Evolutionary conservation across 2,888 invertebrate genomes (phyloP), one percentile per base, ranked within the genome.

Genomic region (Gibbula magus): DNA sequence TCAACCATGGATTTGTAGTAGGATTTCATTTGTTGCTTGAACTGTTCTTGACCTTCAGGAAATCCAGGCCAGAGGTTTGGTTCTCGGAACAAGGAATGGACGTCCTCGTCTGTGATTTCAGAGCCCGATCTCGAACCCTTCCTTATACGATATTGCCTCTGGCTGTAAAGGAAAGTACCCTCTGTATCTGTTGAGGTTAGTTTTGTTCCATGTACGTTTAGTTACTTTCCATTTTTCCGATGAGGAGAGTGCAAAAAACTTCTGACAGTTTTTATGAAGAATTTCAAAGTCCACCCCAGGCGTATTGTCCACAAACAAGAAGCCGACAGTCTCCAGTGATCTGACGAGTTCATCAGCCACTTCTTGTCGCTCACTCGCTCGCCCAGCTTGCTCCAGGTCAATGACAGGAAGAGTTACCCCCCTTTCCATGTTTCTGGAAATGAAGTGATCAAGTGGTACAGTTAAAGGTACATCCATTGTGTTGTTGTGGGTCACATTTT

Each of bases 91-190:
- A 86, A 8, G 29, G 67, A 52, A 29, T 78, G 86, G 77, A 86
- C 86, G 8, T 82, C 83, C 0, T 80, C 81, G 2, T 82, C 74
- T 3, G 84, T 82, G 7, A 83, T 81, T 13, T 83, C 79, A 52
- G 84, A 85, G 45, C 83, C 87, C 29, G 51, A 86, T 84, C 45
- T 88, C 88, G 78, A 87, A 88, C 0, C 87, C 88, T 78, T 88
- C 88, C 51, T 88, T 88, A 35, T 86, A 77, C 54, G 86, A 86
- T 5, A 85, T 83, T 56, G 84, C 85, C 0, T 80, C 83, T 77
- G 86, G 83, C 1, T 83, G 82, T 0, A 87, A 83, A 0, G 88
- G 88, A 39, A 88, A 88, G 81, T 86, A 88, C 1, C 88, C 88
- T 0, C 88, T 80, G 77, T 88, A 88, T 0, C 86, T 82, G 56